phyloP scores from a whole-genome alignment of 2,113 vertebrate species.

The Brachyhypopomus occidentalis region DNA sequence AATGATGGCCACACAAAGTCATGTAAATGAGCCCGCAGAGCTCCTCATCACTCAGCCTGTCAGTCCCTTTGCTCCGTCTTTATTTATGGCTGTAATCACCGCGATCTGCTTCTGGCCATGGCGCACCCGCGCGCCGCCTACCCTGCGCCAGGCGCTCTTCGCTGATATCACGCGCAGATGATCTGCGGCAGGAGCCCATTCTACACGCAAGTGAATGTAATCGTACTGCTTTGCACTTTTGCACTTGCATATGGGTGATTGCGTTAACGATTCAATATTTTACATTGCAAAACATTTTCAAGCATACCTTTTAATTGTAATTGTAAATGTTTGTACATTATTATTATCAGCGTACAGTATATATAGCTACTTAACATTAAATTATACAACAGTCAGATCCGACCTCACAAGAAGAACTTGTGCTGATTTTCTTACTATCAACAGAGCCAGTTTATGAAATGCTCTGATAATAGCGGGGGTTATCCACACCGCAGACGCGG shows the following conservation, averaged over 20 bases:
- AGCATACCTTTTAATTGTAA: no score
- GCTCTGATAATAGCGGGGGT: no score
- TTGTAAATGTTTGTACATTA: no score
- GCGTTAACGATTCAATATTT: no score
- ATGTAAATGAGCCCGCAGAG: constrained; percentile 96
- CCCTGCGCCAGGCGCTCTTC: not conserved
- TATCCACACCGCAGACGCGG: no score
- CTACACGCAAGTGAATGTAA: not conserved
- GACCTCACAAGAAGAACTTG: no score
- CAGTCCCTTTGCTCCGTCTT: constrained; percentile 93
- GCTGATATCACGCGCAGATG: not conserved
- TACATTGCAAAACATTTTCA: no score
- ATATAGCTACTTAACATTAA: no score
- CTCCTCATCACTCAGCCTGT: constrained; percentile 91
- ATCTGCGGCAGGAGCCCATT: not conserved
- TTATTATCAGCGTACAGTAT: no score
- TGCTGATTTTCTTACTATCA: no score
- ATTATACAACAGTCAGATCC: no score
- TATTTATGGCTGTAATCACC: constrained; percentile 99
- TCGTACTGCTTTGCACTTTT: not conserved
- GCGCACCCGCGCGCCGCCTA: constrained; percentile 71
- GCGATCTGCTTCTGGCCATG: constrained; percentile 93
- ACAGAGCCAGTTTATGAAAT: no score
- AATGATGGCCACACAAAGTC: constrained; percentile 94
- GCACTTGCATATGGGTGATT: not conserved